Base-by-base conservation (phyloP, 2,888 invertebrate genomes). In the Watsonalla binaria region DNA sequence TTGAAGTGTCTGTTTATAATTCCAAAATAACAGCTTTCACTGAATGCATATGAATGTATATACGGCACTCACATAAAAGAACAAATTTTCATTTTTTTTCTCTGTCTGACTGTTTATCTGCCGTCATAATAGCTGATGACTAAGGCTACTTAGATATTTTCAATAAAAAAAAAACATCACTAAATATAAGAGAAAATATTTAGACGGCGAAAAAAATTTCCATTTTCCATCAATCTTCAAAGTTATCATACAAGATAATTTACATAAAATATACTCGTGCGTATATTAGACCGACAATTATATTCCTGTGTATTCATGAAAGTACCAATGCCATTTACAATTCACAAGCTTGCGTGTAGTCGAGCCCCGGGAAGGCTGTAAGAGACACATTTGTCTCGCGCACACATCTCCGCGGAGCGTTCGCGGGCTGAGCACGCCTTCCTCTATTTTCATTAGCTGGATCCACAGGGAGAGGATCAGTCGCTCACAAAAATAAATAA, bases 401-500 rank as follows among this genome's bases (percentile, higher is more conserved):
- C 64, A 57, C 62, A 60, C 66, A 61, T 60, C 55, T 60, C 58
- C 13, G 54, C 46, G 61, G 62, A 58, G 56, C 61, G 69, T 71
- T 69, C 65, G 68, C 72, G 68, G 59, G 63, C 52, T 63, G 73
- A 74, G 73, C 68, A 75, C 74, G 75, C 62, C 74, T 75, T 76
- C 74, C 80, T 84, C 84, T 80, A 84, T 88, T 90, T 86, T 89
- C 89, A 87, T 89, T 87, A 86, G 80, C 75, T 73, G 72, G 76
- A 80, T 82, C 87, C 85, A 71, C 78, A 62, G 86, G 82, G 83
- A 82, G 82, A 61, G 86, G 89, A 89, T 89, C 86, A 87, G 80
- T 61, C 82, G 82, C 82, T 83, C 80, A 85, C 85, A 89, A 89
- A 90, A 90, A 90, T 90, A 90, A 90, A 90, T 90, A 90, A 90